Evolutionary conservation across 1,140 invertebrate species (phyloP).

Genomic region (Drosophila seguyi): DNA sequence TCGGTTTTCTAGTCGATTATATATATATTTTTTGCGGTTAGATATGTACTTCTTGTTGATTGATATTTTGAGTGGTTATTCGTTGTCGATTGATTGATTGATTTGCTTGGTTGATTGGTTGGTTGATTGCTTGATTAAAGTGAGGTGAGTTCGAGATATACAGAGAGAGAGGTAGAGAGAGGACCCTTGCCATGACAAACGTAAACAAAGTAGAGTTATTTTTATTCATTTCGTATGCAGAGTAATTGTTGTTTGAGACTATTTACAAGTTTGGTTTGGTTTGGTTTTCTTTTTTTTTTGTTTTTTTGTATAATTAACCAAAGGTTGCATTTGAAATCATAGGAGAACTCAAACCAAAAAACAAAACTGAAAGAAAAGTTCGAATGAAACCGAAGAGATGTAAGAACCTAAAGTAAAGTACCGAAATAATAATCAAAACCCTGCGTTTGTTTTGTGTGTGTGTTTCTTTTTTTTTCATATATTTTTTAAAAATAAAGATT

Average conservation of each 20-base stretch:
- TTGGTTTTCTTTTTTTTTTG: constrained; percentile 44
- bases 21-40: constrained; percentile 68
- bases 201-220: constrained; percentile 72
- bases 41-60: constrained; percentile 59
- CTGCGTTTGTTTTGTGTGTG: constrained; percentile 68
- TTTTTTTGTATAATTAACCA: constrained; percentile 52
- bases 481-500: constrained; percentile 36
- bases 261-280: constrained; percentile 80
- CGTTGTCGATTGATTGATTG: constrained; percentile 53
- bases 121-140: constrained; percentile 56
- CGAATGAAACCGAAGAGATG: constrained; percentile 29
- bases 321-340: constrained; percentile 41
- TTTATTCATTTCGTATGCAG: constrained; percentile 73
- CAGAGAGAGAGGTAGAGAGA: constrained; percentile 71
- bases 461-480: constrained; percentile 49
- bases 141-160: constrained; percentile 64
- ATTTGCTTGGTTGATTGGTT: constrained; percentile 51
- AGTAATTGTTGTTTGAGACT: constrained; percentile 79
- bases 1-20: constrained; percentile 55
- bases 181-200: constrained; percentile 82
- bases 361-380: constrained; percentile 21
- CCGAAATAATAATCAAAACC: constrained; percentile 48
- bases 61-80: constrained; percentile 44
- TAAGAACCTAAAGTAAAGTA: constrained; percentile 29
- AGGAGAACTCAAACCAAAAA: constrained; percentile 39